Evolutionary conservation across 1,140 invertebrate genomes (phyloP), one percentile per base, ranked within the genome.

Genomic region (Euschistus heros): DNA sequence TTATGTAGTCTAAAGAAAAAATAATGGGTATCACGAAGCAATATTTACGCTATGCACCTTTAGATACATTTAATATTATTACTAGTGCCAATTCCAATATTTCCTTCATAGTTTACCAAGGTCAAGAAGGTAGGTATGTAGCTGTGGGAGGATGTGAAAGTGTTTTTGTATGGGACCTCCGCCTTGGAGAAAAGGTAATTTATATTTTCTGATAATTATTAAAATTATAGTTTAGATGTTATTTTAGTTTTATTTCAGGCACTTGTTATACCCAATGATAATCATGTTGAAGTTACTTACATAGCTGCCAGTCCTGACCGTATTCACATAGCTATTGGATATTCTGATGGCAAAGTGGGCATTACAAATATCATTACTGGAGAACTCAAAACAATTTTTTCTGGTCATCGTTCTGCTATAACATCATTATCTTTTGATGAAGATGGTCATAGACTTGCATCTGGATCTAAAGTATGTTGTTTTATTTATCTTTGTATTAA

Each of bases 11-110:
- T 37, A 6, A 37, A 37, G 33, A 50, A 50, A 20, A 5, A 57
- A 26, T 26, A 15, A 98, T 98, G 95, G 94, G 92, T 67, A 77
- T 98, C 69, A 98, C 95, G 22, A 97, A 96, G 74, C 91, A 99
- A 78, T 98, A 98, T 83, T 80, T 97, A 63, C 84, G 92, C 57
- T 98, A 93, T 76, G 81, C 82, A 14, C 83, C 87, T 15, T 84
- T 85, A 60, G 84, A 87, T 42, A 86, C 85, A 71, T 92, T 92
- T 77, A 95, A 94, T 74, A 82, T 97, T 54, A 87, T 97, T 67
- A 84, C 84, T 5, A 92, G 87, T 76, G 75, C 81, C 20, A 83
- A 85, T 64, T 87, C 87, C 69, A 94, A 94, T 76, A 76, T 86
- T 37, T 76, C 82, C 55, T 92, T 92, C 82, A 84, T 86, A n/a